Percentiles rank a stretch among this genome's conserved stretches.
These are phyloP conservation scores for Tamias sibiricus DNA, from an alignment of 2,113 vertebrate species.

Conservation along the genomic window DNA sequence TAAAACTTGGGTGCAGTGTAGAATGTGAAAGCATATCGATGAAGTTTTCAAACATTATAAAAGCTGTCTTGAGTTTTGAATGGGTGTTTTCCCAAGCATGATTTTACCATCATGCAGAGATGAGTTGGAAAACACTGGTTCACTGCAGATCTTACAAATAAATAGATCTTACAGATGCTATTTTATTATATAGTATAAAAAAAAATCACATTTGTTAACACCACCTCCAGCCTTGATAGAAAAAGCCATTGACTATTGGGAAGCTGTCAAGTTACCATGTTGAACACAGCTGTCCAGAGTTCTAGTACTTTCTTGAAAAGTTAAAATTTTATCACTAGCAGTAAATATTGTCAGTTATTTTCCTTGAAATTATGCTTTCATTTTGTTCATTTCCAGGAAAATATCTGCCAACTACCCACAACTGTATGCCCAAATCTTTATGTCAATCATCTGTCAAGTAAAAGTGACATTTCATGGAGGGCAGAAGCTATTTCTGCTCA, in stretches of 20 bases:
- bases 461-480: not conserved
- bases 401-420: not conserved
- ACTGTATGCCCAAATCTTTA: not conserved
- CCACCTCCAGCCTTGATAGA: not conserved
- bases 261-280: not conserved
- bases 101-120: not conserved
- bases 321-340: constrained; percentile 36
- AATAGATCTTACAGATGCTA: not conserved
- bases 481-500: not conserved
- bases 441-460: not conserved
- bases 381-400: not conserved
- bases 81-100: not conserved
- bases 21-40: not conserved
- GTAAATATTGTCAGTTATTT: constrained; percentile 27
- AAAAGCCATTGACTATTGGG: not conserved
- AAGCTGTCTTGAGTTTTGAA: constrained; percentile 14
- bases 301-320: constrained; percentile 24
- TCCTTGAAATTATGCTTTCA: constrained; percentile 38
- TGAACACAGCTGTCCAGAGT: not conserved
- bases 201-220: not conserved
- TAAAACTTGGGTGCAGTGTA: not conserved
- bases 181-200: constrained; percentile 15
- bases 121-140: constrained; percentile 7
- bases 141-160: not conserved
- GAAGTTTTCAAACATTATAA: constrained; percentile 8